Evolutionary conservation across 2,113 vertebrate genomes (phyloP).

Genomic region (Greenwoodochromis staneri): DNA sequence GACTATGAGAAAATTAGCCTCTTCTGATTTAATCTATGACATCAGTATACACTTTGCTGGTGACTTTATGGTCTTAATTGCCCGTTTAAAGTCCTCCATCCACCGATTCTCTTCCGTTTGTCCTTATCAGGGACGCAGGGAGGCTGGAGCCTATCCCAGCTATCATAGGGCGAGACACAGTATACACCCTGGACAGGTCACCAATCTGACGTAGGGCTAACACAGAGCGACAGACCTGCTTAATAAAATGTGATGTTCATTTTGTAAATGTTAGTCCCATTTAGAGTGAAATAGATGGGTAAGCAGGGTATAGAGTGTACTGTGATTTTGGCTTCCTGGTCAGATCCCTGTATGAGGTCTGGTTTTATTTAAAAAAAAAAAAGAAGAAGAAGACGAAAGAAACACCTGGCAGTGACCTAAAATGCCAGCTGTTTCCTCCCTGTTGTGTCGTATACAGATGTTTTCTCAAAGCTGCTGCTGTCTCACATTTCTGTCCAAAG

Average conservation of each 20-base stretch:
- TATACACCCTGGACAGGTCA: neutral
- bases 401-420: neutral
- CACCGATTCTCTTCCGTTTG: accelerated
- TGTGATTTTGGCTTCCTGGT: neutral
- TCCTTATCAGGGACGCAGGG: neutral
- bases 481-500: neutral
- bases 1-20: neutral
- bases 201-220: neutral
- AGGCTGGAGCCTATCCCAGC: neutral
- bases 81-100: neutral
- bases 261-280: neutral
- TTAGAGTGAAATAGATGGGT: neutral
- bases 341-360: neutral
- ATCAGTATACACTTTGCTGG: neutral
- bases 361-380: accelerated
- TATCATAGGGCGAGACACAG: neutral
- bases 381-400: neutral
- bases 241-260: neutral
- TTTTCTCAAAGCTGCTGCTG: neutral
- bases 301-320: neutral
- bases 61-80: neutral
- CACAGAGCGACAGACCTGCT: accelerated
- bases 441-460: neutral
- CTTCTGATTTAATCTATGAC: neutral
- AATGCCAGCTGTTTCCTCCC: neutral